Base-by-base conservation (phyloP, 2,888 invertebrate genomes). In the Drosophila histrio region DNA sequence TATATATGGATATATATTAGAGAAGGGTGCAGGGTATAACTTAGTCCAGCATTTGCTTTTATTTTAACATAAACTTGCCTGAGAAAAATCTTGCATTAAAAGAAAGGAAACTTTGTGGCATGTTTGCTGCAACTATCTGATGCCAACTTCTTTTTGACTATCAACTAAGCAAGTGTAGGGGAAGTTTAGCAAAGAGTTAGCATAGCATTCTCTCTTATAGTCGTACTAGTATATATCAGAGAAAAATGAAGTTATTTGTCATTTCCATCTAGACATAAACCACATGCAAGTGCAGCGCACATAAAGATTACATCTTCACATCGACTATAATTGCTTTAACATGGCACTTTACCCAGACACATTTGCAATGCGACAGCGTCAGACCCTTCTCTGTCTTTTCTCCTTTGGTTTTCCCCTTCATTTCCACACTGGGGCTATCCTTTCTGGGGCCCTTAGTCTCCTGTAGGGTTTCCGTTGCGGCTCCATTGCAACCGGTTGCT, bases 291-390 rank as follows among this genome's bases (percentile, higher is more conserved):
- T 49, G 59, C 57, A 54, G 36, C 17, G 46, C 39, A 66, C 73
- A 71, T 69, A 66, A 66, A 68, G 79, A 85, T 85, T 59, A 82
- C 79, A 79, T 79, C 86, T 81, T 77, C 74, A 85, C 77, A 77
- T 79, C 57, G 56, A 71, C 78, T 78, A 69, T 82, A 82, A 86
- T 82, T 82, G 80, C 82, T 78, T 73, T 63, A 69, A 78, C 76
- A 69, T 83, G 86, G 76, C 80, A 74, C 71, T 62, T 72, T 71
- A 62, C 38, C 61, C 69, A 57, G 69, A 75, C 68, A 58, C 62
- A 75, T 74, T 71, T 74, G 66, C 71, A 71, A 70, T 70, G 75
- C 65, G 57, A 34, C 70, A 59, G 56, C 26, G 39, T 13, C 39
- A 19, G 9, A 11, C 46, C 28, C 22, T 17, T n/a, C n/a, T 3